Evolutionary conservation across 2,797 vertebrate species (phyloP), one percentile per base, ranked within the genome.

Genomic region (Vireo griseus): DNA sequence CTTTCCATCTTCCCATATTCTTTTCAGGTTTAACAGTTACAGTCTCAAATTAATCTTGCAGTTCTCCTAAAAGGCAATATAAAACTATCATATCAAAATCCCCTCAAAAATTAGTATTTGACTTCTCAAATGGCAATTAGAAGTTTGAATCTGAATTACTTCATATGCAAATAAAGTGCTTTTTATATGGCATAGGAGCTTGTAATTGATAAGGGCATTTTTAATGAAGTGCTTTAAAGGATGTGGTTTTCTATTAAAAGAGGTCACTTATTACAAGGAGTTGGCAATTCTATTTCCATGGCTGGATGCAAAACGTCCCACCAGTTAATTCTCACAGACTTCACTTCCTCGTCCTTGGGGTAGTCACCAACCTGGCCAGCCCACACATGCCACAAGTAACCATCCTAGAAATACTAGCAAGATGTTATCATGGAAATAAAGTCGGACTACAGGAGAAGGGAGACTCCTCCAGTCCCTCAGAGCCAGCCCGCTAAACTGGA

Each of bases 211-310:
- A 83, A 88, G 35, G 29, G 16, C 37, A 55, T 66, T 88, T 90
- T 92, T 66, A 80, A 92, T 52, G 29, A 84, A 45, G 35, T 24
- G 31, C 29, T 92, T 55, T 25, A 67, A 94, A 92, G 86, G 66
- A 93, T 92, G 80, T 86, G 62, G 76, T 61, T 96, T 88, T 58
- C 51, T 59, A 26, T 86, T 79, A 82, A 44, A 90, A 88, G 73
- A 86, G 50, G 63, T 68, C 14, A 9, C 13, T 66, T 90, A 62
- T 16, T 57, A 75, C 33, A 59, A 88, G 47, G n/a, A 45, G 51
- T 48, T 78, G 55, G 69, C 48, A 88, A 73, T 75, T 88, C 10
- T 42, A 8, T 69, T 82, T 86, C 35, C n/a, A 61, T 65, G 81
- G 44, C 13, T 76, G 59, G 55, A 44, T 82, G 58, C 29, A 93